Percentiles rank a stretch among this genome's conserved stretches.
These are phyloP conservation scores for Chrysolina oricalcia DNA, from an alignment of 2,888 invertebrate genomes.

Conservation along the genomic window DNA sequence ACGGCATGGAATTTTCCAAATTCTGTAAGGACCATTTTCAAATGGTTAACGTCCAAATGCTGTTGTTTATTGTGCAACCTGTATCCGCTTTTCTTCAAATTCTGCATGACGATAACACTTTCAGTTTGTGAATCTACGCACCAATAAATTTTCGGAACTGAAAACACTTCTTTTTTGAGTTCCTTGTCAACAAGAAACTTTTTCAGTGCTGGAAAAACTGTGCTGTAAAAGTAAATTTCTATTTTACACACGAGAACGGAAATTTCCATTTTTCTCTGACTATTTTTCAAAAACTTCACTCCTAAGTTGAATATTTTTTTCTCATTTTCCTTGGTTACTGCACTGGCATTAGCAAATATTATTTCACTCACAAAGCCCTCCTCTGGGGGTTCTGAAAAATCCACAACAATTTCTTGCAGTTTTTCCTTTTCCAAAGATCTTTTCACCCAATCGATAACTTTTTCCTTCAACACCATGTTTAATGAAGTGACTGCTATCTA, in stretches of 20 bases:
- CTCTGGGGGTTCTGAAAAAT: background rate
- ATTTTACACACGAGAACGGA: conserved; percentile 24
- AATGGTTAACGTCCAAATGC: conserved; percentile 44
- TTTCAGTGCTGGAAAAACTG: conserved; percentile 30
- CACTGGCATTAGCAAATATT: conserved; percentile 20
- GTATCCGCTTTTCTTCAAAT: conserved; percentile 48
- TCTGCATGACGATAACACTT: conserved; percentile 52
- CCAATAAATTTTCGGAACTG: conserved; percentile 43
- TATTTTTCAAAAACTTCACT: background rate
- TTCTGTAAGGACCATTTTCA: conserved; percentile 44
- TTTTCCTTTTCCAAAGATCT: background rate
- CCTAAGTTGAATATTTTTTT: background rate
- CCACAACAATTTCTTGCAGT: background rate
- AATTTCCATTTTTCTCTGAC: background rate
- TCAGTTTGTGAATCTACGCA: conserved; percentile 32
- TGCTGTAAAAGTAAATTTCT: conserved; percentile 44
- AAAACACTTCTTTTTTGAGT: conserved; percentile 31
- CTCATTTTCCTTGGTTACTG: background rate
- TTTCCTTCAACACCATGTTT: background rate
- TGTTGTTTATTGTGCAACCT: conserved; percentile 42
- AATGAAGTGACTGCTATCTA: too few species aligned
- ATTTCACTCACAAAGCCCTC: background rate
- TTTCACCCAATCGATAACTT: background rate
- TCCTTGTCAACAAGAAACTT: conserved; percentile 40
- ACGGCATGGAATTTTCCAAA: conserved; percentile 56